Base-by-base conservation (phyloP, 2,888 invertebrate genomes). In the Macroteleia sp. region DNA sequence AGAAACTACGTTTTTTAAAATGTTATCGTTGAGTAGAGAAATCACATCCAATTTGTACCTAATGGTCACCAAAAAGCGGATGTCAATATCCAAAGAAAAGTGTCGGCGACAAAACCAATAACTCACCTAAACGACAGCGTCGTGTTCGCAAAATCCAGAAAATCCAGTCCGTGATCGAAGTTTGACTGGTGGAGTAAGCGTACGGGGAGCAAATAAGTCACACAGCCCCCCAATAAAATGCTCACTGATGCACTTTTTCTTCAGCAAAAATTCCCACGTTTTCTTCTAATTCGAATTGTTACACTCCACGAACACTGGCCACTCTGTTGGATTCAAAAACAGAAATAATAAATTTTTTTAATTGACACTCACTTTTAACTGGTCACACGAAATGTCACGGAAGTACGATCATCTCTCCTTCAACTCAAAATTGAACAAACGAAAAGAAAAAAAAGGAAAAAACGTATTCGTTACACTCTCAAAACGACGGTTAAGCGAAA, bases 251-350 rank as follows among this genome's bases (percentile, higher is more conserved):
- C 62, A 69, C 75, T 59, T 61, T 41, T 50, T 41, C 19, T 39
- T 16, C 32, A 20, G 12, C n/a, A 10, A 17, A 2, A 46, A 34
- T 52, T 52, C 44, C 28, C 71, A 52, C 52, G 36, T 61, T 39
- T 57, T 14, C 54, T 39, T 71, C 30, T 12, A 54, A 50, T 52
- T 69, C 54, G 28, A 71, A 56, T 42, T 36, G 69, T 69, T 62
- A 69, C 75, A 76, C 75, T 62, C 69, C 75, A 76, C 75, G 25
- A 56, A 69, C 74, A 75, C 74, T 75, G 67, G 61, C 52, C 75
- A 75, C 75, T 50, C 69, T 75, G 69, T n/a, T 48, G 69, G 20
- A 66, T 74, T 19, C 48, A 34, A 20, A 66, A 74, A 75, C 61
- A 69, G 46, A 66, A 66, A 61, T 22, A 75, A 57, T 32, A 57